Conservation (phyloP, 1,140 invertebrate species). For the Lerema accius region DNA sequence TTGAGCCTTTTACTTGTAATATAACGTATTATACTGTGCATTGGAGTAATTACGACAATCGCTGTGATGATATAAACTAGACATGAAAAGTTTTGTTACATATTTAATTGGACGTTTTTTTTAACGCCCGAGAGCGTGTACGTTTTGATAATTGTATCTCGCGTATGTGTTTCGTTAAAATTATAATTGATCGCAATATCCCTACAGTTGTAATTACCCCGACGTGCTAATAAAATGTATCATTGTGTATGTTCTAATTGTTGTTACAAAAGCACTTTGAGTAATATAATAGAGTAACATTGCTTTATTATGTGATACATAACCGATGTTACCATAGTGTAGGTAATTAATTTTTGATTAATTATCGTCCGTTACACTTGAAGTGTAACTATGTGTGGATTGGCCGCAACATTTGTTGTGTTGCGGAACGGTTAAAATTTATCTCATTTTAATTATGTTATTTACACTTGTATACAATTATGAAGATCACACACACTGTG, state of each 20-base stretch:
- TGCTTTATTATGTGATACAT: constrained; percentile 46
- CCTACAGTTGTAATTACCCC: background rate
- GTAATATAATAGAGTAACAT: constrained; percentile 36
- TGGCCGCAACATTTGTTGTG: constrained; percentile 13
- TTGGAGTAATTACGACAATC: constrained; percentile 4
- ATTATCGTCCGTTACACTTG: constrained; percentile 27
- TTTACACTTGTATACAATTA: constrained; percentile 10
- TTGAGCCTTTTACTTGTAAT: constrained; percentile 14
- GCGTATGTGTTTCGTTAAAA: background rate
- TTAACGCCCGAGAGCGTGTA: no score
- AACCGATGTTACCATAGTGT: constrained; percentile 53
- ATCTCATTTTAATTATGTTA: constrained; percentile 5
- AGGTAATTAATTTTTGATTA: constrained; percentile 34
- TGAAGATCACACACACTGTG: constrained; percentile 44
- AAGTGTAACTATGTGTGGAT: constrained; percentile 20
- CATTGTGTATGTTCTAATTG: constrained; percentile 15
- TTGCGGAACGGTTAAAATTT: constrained; percentile 15
- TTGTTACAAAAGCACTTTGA: constrained; percentile 36
- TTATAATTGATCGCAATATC: background rate
- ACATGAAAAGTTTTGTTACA: no score
- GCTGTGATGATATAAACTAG: no score
- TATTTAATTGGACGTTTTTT: no score
- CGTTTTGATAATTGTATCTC: no score
- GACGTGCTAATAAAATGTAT: background rate
- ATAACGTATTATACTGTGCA: no score